Evolutionary conservation across 2,888 invertebrate genomes (phyloP).

Genomic region (Apotomis capreana): DNA sequence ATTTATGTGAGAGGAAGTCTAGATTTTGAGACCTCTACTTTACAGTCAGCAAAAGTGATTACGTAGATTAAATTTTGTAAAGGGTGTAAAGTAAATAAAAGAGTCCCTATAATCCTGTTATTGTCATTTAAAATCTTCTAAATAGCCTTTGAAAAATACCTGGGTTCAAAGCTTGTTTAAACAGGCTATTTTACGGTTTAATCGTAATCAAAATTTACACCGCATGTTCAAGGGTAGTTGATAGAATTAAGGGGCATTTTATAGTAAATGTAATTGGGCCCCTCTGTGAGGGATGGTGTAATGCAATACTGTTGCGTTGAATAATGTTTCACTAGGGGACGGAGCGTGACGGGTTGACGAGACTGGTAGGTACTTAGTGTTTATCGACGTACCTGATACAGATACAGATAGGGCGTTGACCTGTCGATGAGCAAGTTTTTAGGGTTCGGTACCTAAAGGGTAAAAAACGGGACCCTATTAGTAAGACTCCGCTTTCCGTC

Average conservation of each 20-base stretch:
- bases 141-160: background rate
- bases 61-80: no score
- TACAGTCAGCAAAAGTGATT: no score
- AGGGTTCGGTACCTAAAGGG: no score
- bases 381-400: background rate
- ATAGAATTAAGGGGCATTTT: slow-evolving; percentile 18
- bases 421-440: no score
- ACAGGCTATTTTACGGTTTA: background rate
- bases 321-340: slow-evolving; percentile 15
- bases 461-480: no score
- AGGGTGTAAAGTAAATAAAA: background rate
- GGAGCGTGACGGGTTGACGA: background rate
- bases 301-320: slow-evolving; percentile 15
- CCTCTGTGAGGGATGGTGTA: slow-evolving; percentile 19
- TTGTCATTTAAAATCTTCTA: background rate
- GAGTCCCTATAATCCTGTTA: background rate
- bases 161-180: background rate
- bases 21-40: no score
- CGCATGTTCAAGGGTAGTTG: slow-evolving; percentile 13
- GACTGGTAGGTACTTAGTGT: slow-evolving; percentile 10
- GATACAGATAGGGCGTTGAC: no score
- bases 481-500: no score
- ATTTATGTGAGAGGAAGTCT: no score
- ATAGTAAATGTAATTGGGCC: slow-evolving; percentile 1
- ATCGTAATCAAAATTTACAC: slow-evolving; percentile 9